A percentile compares a stretch with the other conserved stretches of the same genome.
phyloP scores from a whole-genome alignment of 2,888 invertebrate species.

The Drosophila percnosoma region DNA sequence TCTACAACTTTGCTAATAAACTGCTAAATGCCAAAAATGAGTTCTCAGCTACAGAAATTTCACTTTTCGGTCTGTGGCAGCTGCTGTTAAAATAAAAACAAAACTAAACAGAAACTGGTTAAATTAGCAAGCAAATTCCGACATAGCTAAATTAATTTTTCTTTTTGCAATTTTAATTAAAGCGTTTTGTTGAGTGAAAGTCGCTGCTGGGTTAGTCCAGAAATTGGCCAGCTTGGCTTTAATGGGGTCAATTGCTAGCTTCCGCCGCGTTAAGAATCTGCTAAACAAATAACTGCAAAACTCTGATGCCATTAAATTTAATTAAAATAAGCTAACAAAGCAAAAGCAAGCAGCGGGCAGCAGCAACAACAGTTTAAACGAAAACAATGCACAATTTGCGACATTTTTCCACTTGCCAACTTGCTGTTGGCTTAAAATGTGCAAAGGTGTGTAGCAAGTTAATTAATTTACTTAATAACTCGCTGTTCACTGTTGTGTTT shows the following conservation, averaged over 20 bases:
- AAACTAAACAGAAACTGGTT: constrained; percentile 60
- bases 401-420: constrained; percentile 64
- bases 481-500: constrained; percentile 57
- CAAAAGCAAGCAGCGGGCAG: constrained; percentile 6
- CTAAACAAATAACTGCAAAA: constrained; percentile 51
- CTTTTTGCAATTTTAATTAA: constrained; percentile 75
- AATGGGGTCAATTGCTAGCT: constrained; percentile 76
- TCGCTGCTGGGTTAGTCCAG: constrained; percentile 27
- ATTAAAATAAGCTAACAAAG: constrained; percentile 62
- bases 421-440: constrained; percentile 40
- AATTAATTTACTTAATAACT: constrained; percentile 72
- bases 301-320: constrained; percentile 65
- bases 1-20: constrained; percentile 51
- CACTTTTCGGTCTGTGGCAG: constrained; percentile 57
- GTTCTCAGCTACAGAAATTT: constrained; percentile 65
- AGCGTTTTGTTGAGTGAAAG: constrained; percentile 69
- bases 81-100: constrained; percentile 18
- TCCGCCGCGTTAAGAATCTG: constrained; percentile 69
- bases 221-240: constrained; percentile 28
- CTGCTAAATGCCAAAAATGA: constrained; percentile 73
- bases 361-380: constrained; percentile 9
- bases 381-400: constrained; percentile 76
- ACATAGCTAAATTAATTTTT: constrained; percentile 76
- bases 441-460: constrained; percentile 60
- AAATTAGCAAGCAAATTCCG: constrained; percentile 56